Evolutionary conservation across 2,797 vertebrate genomes (phyloP), one percentile per base, ranked within the genome.

Genomic region (Falco rusticolus): DNA sequence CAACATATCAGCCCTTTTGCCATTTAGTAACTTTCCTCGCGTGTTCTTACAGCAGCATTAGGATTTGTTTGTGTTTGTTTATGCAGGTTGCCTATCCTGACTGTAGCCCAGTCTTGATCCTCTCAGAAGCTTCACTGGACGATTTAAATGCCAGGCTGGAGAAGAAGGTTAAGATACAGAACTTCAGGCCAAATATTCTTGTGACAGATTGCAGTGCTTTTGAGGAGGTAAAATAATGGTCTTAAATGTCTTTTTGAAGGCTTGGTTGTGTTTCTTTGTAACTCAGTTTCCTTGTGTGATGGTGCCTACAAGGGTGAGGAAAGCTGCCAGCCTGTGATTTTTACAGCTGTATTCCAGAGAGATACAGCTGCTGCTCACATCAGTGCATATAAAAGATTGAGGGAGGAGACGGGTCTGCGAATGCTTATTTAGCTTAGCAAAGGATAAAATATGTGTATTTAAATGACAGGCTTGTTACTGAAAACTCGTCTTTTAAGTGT

Each of bases 181-280:
- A 98, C 37, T 99, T 99, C 97, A 98, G 99, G 69, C 99, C 99
- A 7, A 99, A 98, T 95, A 98, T 99, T 29, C 93, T 99, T 92
- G 97, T 99, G 66, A 96, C 98, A 3, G 99, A 98, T 83, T 99
- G 99, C 47, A 83, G 94, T 7, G 97, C 99, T 16, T 99, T 98
- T 45, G 98, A 98, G 5, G 99, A 99, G 99, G 99, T 99, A 95
- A 95, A 94, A 50, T 63, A 89, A 26, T 47, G 5, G 7, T 69
- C 45, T 74, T 53, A 26, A 69, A 34, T 56, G 5, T 68, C 14
- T 61, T 79, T 79, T 54, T 51, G 39, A 64, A 84, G 43, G 4
- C 20, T 66, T 65, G 7, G 16, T 34, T 34, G 2, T 77, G 60
- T 88, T 87, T 61, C 15, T 45, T 45, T 29, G 6, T 17, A 29